These are phyloP conservation scores for Achroia grisella DNA, from an alignment of 1,140 invertebrate genomes.

Conservation along the genomic window DNA sequence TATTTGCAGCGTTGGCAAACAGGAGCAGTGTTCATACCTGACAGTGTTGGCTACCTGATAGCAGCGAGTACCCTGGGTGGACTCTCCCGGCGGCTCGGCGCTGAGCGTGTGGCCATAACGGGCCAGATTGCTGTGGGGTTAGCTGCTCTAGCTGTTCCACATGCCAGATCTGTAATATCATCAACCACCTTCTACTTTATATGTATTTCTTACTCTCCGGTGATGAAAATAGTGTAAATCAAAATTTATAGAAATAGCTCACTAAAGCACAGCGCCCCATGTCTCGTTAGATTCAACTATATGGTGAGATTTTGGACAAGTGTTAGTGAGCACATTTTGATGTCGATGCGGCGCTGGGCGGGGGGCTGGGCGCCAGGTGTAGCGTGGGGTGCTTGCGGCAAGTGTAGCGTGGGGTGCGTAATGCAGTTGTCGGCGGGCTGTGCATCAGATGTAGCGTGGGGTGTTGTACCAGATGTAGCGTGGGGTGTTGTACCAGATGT, in stretches of 20 bases:
- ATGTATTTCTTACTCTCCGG: no score
- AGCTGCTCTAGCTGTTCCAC: conserved; percentile 34
- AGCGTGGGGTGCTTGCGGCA: no score
- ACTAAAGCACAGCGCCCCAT: no score
- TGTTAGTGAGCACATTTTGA: no score
- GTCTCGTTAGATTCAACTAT: no score
- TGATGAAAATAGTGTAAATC: no score
- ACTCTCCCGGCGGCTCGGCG: conserved; percentile 19
- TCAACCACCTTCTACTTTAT: not conserved
- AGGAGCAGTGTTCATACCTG: conserved; percentile 86
- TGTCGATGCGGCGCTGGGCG: conserved; percentile 29
- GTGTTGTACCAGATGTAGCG: no score
- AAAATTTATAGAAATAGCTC: no score
- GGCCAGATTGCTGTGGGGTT: conserved; percentile 32
- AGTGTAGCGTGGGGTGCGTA: no score
- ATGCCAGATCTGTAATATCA: conserved; percentile 29
- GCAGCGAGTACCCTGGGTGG: conserved; percentile 58
- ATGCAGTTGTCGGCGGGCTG: no score
- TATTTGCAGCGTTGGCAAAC: conserved; percentile 76
- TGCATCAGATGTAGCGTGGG: conserved; percentile 10
- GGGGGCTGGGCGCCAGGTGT: conserved; percentile 30
- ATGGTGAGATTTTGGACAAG: no score
- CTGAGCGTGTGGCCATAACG: conserved; percentile 37
- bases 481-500: no score
- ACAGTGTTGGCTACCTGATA: conserved; percentile 85